A percentile compares a stretch with the other conserved stretches of the same genome.
These are phyloP conservation scores for Drosophila equinoxialis DNA, from an alignment of 1,140 invertebrate genomes.

Conservation along the genomic window DNA sequence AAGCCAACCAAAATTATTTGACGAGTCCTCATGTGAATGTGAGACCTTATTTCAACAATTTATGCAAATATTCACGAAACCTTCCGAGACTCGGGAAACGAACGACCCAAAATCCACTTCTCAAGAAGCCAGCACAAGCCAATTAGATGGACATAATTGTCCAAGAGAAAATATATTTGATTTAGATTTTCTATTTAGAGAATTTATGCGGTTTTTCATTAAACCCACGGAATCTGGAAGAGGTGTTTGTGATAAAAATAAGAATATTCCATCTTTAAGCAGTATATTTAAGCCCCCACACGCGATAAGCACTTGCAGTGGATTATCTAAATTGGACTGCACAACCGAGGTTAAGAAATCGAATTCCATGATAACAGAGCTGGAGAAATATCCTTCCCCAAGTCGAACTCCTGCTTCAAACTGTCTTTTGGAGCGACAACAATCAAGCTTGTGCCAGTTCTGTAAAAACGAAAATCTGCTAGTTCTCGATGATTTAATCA, in stretches of 20 bases:
- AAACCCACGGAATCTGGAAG: neutral
- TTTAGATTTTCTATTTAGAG: constrained; percentile 12
- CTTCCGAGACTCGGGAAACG: neutral
- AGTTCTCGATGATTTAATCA: constrained; percentile 25
- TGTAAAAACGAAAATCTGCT: constrained; percentile 19
- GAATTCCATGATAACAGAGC: neutral
- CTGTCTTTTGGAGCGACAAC: neutral
- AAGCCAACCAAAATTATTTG: neutral
- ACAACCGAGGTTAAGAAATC: neutral
- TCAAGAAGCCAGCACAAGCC: neutral
- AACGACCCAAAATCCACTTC: neutral
- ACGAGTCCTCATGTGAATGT: neutral
- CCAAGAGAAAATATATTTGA: neutral
- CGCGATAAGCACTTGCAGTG: neutral
- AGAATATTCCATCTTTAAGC: neutral
- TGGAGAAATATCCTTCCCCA: no score
- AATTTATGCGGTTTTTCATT: neutral
- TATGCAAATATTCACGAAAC: constrained; percentile 22
- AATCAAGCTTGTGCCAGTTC: constrained; percentile 32
- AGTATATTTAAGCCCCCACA: neutral
- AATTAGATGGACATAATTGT: neutral
- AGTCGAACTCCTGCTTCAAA: neutral
- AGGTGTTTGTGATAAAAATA: neutral
- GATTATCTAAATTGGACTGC: neutral
- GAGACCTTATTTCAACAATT: constrained; percentile 26